phyloP scores from a whole-genome alignment of 2,113 vertebrate genomes.

The Vulpes lagopus region DNA sequence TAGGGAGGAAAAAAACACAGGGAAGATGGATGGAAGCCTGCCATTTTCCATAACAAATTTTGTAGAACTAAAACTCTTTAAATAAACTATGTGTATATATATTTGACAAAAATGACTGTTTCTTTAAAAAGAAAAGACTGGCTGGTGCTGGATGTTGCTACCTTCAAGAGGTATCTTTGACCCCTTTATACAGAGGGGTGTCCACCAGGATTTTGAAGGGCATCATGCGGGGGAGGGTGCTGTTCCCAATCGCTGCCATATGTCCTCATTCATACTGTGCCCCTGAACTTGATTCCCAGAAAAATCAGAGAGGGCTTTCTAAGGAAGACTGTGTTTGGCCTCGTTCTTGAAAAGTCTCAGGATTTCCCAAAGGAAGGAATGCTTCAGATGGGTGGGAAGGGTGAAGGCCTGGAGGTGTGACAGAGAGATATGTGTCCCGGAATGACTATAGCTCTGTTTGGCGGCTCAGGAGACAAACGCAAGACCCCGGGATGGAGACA shows the following conservation, averaged over 20 bases:
- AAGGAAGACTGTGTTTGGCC: neutral
- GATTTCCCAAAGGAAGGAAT: neutral
- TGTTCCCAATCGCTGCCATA: neutral
- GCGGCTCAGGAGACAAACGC: neutral
- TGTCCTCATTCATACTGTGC: neutral
- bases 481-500: neutral
- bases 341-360: neutral
- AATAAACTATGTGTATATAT: neutral
- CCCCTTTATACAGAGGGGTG: too few relatives aligned
- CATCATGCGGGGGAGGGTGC: accelerated
- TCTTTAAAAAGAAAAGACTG: neutral
- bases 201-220: neutral
- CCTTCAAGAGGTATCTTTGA: neutral
- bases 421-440: neutral
- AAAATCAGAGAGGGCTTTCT: neutral
- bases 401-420: neutral
- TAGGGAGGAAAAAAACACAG: neutral
- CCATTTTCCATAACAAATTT: neutral
- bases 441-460: neutral
- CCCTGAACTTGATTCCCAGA: neutral
- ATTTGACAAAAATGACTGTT: neutral
- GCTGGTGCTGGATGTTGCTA: neutral
- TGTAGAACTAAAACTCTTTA: neutral
- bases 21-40: neutral
- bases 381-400: neutral